A percentile compares a stretch with the other conserved stretches of the same genome.
These are phyloP conservation scores for Bufo bufo DNA, from an alignment of 2,113 vertebrate species.

Conservation along the genomic window DNA sequence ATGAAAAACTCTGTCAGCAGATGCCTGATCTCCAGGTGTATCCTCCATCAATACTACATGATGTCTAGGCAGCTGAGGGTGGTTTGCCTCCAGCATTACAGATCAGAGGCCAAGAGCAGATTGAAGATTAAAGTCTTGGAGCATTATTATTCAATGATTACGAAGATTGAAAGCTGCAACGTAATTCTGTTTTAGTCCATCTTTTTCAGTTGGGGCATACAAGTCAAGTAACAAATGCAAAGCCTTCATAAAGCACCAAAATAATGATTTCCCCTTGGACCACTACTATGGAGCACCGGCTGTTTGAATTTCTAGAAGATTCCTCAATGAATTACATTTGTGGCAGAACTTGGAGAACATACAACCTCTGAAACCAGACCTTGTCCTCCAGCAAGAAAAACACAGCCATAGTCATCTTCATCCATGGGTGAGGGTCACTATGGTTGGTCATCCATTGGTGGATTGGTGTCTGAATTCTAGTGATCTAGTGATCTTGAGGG, in stretches of 20 bases:
- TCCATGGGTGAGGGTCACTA: too few relatives aligned
- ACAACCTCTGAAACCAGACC: too few relatives aligned
- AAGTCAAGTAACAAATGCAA: background rate
- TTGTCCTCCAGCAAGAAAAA: too few relatives aligned
- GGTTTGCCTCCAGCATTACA: background rate
- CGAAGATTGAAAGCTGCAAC: slow-evolving; percentile 1
- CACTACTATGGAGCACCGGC: background rate
- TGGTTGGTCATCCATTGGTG: too few relatives aligned
- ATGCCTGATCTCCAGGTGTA: background rate
- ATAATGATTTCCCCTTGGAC: background rate
- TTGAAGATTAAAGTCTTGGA: slow-evolving; percentile 6
- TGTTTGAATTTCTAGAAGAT: background rate
- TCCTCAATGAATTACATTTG: background rate
- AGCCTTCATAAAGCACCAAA: background rate
- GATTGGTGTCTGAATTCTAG: too few relatives aligned
- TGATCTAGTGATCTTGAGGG: too few relatives aligned
- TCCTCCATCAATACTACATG: background rate
- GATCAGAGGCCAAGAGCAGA: slow-evolving; percentile 18
- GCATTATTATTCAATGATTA: slow-evolving; percentile 27
- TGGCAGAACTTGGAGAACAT: too few relatives aligned
- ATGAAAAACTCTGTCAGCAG: background rate
- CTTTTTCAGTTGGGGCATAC: background rate
- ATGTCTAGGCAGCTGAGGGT: background rate
- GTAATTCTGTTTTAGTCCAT: background rate
- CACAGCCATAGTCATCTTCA: too few relatives aligned